A percentile compares a stretch with the other conserved stretches of the same genome.
Conservation (phyloP, 1,140 invertebrate genomes). For the Hypsibius dujardini region DNA sequence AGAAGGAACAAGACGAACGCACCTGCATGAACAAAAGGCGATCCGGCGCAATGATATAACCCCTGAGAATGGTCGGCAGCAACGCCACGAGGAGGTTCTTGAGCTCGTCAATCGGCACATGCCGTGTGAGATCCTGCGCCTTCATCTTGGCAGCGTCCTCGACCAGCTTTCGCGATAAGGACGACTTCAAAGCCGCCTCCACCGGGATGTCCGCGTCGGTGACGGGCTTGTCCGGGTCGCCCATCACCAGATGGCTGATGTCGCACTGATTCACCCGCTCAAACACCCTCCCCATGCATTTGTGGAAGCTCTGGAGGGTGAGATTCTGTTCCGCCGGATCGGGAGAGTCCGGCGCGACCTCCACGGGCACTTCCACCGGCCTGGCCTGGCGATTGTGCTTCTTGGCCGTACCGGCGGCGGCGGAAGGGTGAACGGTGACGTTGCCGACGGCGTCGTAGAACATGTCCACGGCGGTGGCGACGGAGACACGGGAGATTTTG, state of each 20-base stretch:
- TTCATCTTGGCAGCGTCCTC: not conserved
- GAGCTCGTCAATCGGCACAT: not conserved
- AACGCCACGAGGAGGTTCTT: not conserved
- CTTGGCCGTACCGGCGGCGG: not conserved
- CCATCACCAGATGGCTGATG: not conserved
- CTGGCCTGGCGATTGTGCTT: not conserved
- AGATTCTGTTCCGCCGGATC: not conserved
- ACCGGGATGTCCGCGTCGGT: conserved; percentile 2
- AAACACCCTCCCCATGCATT: not conserved
- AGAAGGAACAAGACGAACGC: too few relatives aligned
- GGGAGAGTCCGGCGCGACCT: not conserved
- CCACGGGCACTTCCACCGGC: not conserved
- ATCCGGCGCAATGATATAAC: not conserved
- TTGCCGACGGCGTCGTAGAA: not conserved
- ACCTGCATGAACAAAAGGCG: not conserved
- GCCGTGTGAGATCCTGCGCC: not conserved
- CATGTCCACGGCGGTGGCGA: not conserved
- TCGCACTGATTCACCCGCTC: not conserved
- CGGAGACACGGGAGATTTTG: not conserved
- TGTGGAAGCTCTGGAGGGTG: not conserved
- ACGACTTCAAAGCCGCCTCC: not conserved
- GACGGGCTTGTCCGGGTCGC: not conserved
- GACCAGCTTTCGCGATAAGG: not conserved
- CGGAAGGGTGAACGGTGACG: not conserved
- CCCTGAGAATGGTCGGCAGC: not conserved